Evolutionary conservation across 1,140 invertebrate genomes (phyloP).

Genomic region (Argopecten irradians): DNA sequence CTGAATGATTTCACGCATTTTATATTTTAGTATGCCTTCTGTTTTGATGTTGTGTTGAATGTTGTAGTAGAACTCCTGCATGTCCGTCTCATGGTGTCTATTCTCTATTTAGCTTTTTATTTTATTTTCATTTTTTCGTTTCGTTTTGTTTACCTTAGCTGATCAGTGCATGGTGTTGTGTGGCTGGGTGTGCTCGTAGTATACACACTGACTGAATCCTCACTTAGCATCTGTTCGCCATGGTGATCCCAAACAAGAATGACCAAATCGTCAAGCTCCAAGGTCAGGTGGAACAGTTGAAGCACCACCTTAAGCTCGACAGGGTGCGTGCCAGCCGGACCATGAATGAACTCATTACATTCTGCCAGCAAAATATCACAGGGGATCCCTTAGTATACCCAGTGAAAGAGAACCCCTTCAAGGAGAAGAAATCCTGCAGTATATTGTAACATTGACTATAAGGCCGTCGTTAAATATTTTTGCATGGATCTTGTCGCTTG

Average conservation of each 20-base stretch:
- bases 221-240: conserved; percentile 26
- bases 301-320: conserved; percentile 50
- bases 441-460: conserved; percentile 47
- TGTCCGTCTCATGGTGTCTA: not conserved
- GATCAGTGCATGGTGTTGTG: conserved; percentile 13
- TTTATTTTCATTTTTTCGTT: not conserved
- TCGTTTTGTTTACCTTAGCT: conserved; percentile 10
- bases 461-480: not conserved
- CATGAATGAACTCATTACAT: conserved; percentile 52
- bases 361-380: conserved; percentile 47
- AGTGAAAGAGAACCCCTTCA: conserved; percentile 60
- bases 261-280: conserved; percentile 50
- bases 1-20: no score
- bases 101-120: conserved; percentile 1
- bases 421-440: conserved; percentile 54
- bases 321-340: conserved; percentile 50
- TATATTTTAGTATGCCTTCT: not conserved
- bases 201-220: not conserved
- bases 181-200: conserved; percentile 19
- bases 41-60: not conserved
- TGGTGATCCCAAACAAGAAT: conserved; percentile 52
- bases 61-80: not conserved
- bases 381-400: conserved; percentile 55
- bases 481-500: not conserved
- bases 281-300: conserved; percentile 44